Evolutionary conservation across 2,888 invertebrate genomes (phyloP), one percentile per base, ranked within the genome.

Genomic region (Phengaris arion): DNA sequence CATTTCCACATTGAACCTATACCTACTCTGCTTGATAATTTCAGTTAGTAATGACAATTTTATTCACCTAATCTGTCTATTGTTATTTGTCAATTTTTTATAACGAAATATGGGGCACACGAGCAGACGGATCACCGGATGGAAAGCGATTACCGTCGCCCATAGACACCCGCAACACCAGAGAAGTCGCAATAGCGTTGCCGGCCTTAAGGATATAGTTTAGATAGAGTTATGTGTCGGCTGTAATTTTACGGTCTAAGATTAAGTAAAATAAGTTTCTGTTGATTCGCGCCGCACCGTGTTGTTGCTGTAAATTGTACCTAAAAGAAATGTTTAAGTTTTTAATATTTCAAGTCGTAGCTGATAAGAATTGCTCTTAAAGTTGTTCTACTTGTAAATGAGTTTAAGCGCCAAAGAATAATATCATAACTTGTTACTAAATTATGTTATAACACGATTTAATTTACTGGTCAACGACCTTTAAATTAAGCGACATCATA

Each of bases 1-100:
- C 54, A 75, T 73, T 55, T 74, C 64, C 77, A 76, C 75, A 78
- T 76, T 13, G 57, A 68, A 70, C 12, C 35, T 35, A 35, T 35
- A 35, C 35, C 35, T 51, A 70, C 51, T 15, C 15, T 59, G 59
- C 22, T 59, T 22, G 9, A 22, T 22, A 59, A 59, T 54, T 54
- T 54, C 54, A 54, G 13, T 8, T 6, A 54, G 10, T 12, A 54
- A 54, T 13, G 48, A 8, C 48, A 48, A 48, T 4, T 35, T 35
- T 35, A 2, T 35, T 35, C 35, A 35, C 0, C 35, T 35, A 35
- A 35, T 35, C 35, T 35, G 35, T 35, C 35, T 51, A 9, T 51
- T 51, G 51, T 51, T 51, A 5, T 51, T 51, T 9, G 7, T 9
- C 5, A 51, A 5, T 35, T 2, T 35, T 35, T 35, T 35, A 35